phyloP scores from a whole-genome alignment of 1,140 invertebrate genomes.

The Papilio dardanus region DNA sequence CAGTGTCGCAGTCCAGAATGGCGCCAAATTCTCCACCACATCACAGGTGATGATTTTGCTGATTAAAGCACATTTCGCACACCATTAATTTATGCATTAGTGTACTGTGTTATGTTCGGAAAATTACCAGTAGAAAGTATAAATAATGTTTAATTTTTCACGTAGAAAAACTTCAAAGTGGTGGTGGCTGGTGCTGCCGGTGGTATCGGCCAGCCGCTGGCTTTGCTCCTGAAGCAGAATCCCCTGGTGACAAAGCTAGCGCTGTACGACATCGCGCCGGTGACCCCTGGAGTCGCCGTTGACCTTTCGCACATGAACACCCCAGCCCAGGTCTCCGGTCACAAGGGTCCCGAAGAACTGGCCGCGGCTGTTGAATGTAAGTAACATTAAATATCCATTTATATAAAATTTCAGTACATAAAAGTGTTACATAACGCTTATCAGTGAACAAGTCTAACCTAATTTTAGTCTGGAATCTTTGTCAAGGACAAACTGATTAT shows the following conservation, averaged over 20 bases:
- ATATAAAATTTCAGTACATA: slow-evolving; percentile 1
- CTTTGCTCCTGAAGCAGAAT: slow-evolving; percentile 96
- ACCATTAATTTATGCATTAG: not conserved
- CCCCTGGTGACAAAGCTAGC: slow-evolving; percentile 91
- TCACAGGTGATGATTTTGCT: slow-evolving; percentile 76
- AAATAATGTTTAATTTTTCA: slow-evolving; percentile 33
- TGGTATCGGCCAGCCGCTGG: slow-evolving; percentile 99
- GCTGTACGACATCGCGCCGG: slow-evolving; percentile 96
- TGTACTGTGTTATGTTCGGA: not conserved
- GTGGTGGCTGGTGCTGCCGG: slow-evolving; percentile 98
- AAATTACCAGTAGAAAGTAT: slow-evolving; percentile 7
- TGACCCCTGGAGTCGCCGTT: slow-evolving; percentile 98
- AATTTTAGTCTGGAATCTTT: slow-evolving; percentile 40
- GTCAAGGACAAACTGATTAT: slow-evolving; percentile 42
- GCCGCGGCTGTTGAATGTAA: slow-evolving; percentile 84
- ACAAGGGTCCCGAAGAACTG: slow-evolving; percentile 89
- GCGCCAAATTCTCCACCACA: slow-evolving; percentile 81
- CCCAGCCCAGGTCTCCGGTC: slow-evolving; percentile 91
- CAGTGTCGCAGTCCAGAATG: slow-evolving; percentile 72
- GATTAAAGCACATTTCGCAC: slow-evolving; percentile 17
- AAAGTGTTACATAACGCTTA: slow-evolving; percentile 47
- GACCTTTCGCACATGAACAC: slow-evolving; percentile 99
- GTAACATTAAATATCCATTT: slow-evolving; percentile 8
- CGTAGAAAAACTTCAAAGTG: slow-evolving; percentile 91
- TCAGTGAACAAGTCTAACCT: slow-evolving; percentile 37